These are phyloP conservation scores for Acholoe squamosa DNA, from an alignment of 2,888 invertebrate genomes.

Conservation along the genomic window DNA sequence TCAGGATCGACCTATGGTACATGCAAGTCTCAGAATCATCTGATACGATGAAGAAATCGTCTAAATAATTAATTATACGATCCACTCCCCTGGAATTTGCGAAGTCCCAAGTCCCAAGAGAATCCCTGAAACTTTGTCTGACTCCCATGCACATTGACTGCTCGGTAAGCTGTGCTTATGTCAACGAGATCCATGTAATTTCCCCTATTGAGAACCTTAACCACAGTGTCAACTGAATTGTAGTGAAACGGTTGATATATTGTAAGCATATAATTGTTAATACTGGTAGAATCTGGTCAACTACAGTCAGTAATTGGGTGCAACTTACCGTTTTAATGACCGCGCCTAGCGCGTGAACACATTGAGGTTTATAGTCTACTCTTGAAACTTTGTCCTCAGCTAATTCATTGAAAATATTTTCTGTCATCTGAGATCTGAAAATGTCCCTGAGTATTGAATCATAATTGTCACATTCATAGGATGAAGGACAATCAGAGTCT, in stretches of 20 bases:
- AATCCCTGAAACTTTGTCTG: neutral
- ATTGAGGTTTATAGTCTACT: neutral
- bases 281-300: neutral
- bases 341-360: neutral
- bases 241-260: neutral
- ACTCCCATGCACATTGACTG: neutral
- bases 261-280: neutral
- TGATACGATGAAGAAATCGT: neutral
- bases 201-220: neutral
- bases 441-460: neutral
- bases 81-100: too few relatives aligned
- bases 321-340: neutral
- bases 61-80: too few relatives aligned
- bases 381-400: neutral
- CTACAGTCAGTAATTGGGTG: neutral
- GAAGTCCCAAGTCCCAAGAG: neutral
- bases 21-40: neutral
- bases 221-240: neutral
- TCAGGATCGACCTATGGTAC: neutral
- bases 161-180: neutral
- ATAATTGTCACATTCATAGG: neutral
- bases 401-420: neutral
- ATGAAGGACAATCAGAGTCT: neutral
- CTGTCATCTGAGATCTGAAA: neutral
- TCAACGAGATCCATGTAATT: neutral